Percentiles rank a stretch among this genome's conserved stretches.
Evolutionary conservation across 2,888 invertebrate genomes (phyloP).

Genomic region (Oeneis ivallda): DNA sequence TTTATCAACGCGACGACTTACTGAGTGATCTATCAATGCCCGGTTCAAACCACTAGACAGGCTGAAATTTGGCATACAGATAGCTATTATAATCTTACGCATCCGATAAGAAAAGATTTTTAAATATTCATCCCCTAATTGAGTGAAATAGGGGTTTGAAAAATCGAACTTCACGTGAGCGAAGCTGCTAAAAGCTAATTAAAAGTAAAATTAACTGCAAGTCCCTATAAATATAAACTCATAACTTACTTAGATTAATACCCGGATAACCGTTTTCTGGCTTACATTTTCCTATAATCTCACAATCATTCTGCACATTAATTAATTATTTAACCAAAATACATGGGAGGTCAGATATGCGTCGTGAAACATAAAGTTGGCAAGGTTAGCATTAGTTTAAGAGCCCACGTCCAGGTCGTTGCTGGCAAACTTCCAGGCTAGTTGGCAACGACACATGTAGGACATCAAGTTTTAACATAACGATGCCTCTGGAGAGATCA

Average conservation of each 20-base stretch:
- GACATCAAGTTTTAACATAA: conserved; percentile 59
- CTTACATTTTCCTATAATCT: background rate
- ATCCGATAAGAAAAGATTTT: too few species aligned
- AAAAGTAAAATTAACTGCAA: too few species aligned
- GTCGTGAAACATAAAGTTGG: conserved; percentile 1
- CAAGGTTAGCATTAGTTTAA: background rate
- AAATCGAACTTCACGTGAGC: too few species aligned
- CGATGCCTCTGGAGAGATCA: conserved; percentile 51
- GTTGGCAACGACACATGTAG: conserved; percentile 63
- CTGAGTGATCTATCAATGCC: too few species aligned
- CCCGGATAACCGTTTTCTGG: background rate
- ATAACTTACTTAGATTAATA: background rate
- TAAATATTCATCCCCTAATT: too few species aligned
- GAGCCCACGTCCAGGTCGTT: conserved; percentile 40
- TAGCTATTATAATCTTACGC: too few species aligned
- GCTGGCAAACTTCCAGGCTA: conserved; percentile 66
- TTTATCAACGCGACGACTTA: too few species aligned
- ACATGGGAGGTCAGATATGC: background rate
- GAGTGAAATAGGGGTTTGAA: too few species aligned
- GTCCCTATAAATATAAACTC: too few species aligned
- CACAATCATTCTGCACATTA: background rate
- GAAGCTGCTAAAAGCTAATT: too few species aligned
- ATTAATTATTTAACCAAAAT: background rate
- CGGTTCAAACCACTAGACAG: too few species aligned
- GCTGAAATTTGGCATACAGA: too few species aligned